Evolutionary conservation across 2,113 vertebrate species (phyloP), one percentile per base, ranked within the genome.

Genomic region (Poeciliopsis turrubarensis): DNA sequence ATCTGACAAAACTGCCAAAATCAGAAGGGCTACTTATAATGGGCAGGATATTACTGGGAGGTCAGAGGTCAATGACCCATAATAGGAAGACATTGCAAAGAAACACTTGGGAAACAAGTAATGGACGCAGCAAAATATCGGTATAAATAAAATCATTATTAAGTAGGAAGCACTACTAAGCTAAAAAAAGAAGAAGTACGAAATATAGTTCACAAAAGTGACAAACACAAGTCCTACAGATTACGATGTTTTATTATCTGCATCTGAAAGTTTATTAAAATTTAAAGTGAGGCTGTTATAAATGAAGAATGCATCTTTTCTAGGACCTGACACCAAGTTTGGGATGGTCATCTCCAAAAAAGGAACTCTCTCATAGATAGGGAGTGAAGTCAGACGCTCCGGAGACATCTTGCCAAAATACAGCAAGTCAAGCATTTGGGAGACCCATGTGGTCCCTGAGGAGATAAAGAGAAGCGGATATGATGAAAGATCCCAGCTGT

Each of bases 401-500:
- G 68, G 15, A 0, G 79, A 80, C 0, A 85, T 88, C 1, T 84
- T 81, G 2, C 89, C 88, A 73, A 94, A 93, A 72, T 91, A 86
- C 65, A 96, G 89, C 70, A 94, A 73, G 74, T 95, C 95, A 15
- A 95, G 74, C 11, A 95, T 94, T 79, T 94, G 90, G 0, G 95
- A 95, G 32, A 95, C 82, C 95, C 96, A 95, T 0, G 95, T 95
- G 37, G 94, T 95, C 25, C 95, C 95, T 96, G 63, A 63, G 60
- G 51, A 60, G 44, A 44, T n/a, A 9, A 5, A 11, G n/a, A 61
- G n/a, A 73, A 30, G 37, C 5, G 65, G 22, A 8, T 11, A 0
- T 47, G 51, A 10, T n/a, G 10, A n/a, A n/a, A 11, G 51, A 57
- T n/a, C 17, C 9, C 51, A 57, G 51, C 25, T n/a, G 22, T 25